Conservation (phyloP, 2,888 invertebrate genomes). For the Leptinotarsa rubiginosa region DNA sequence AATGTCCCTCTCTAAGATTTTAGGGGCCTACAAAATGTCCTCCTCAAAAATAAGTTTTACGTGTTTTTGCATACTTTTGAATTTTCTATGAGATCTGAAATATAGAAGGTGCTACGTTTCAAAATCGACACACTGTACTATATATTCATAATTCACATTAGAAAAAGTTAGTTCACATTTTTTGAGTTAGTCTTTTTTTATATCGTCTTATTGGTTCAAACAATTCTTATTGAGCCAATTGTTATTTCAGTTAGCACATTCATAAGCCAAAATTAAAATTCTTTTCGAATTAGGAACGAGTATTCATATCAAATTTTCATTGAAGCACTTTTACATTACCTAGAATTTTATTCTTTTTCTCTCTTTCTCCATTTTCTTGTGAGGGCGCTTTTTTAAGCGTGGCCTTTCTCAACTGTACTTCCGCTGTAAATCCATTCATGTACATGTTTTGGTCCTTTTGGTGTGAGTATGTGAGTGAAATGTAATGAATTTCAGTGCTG, state of each 20-base stretch:
- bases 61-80: background rate
- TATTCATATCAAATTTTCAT: background rate
- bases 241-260: constrained; percentile 14
- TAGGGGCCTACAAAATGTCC: too few relatives aligned
- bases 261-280: background rate
- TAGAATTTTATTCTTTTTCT: constrained; percentile 58
- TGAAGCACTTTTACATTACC: constrained; percentile 47
- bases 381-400: constrained; percentile 54
- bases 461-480: constrained; percentile 7
- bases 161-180: background rate
- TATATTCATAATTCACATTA: background rate
- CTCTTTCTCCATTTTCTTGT: constrained; percentile 58
- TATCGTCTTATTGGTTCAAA: background rate
- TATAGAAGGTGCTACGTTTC: too few relatives aligned
- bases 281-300: background rate
- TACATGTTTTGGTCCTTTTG: constrained; percentile 25
- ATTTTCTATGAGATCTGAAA: background rate
- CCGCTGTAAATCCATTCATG: constrained; percentile 49
- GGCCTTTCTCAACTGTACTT: constrained; percentile 56
- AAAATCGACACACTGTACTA: background rate
- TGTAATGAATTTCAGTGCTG: constrained; percentile 23
- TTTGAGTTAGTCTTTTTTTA: background rate
- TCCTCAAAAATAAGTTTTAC: too few relatives aligned
- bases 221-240: background rate
- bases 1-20: too few relatives aligned